A percentile compares a stretch with the other conserved stretches of the same genome.
Evolutionary conservation across 2,888 invertebrate species (phyloP).

Genomic region (Seira ritae): DNA sequence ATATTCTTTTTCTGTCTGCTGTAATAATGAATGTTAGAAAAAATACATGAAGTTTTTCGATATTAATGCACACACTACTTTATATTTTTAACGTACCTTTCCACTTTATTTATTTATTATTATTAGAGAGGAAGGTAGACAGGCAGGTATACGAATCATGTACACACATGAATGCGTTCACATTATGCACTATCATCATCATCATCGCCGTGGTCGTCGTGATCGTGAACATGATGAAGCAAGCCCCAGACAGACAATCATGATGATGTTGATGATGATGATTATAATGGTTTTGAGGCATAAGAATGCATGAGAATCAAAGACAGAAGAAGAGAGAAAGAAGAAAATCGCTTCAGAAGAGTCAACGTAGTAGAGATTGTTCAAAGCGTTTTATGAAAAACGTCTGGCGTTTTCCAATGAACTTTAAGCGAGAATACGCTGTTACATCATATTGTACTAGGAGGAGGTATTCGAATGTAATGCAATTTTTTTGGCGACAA

Average conservation of each 20-base stretch:
- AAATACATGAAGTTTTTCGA: neutral
- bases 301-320: neutral
- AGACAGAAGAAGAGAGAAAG: neutral
- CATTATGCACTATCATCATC: slow-evolving; percentile 57
- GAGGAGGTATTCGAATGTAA: neutral
- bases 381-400: too few relatives aligned
- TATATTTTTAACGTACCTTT: neutral
- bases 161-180: slow-evolving; percentile 58
- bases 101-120: neutral
- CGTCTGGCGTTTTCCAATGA: neutral
- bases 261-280: neutral
- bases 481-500: neutral
- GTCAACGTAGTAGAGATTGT: too few relatives aligned
- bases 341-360: too few relatives aligned
- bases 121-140: slow-evolving; percentile 28
- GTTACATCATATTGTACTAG: neutral
- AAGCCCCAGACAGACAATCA: slow-evolving; percentile 23
- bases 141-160: slow-evolving; percentile 50
- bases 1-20: neutral
- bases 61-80: neutral
- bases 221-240: neutral
- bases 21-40: neutral
- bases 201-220: too few relatives aligned
- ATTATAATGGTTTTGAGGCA: too few relatives aligned
- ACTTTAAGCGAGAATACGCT: neutral